A percentile compares a stretch with the other conserved stretches of the same genome.
Evolutionary conservation across 1,140 invertebrate genomes (phyloP).

Genomic region (Cardiocondyla obscurior): DNA sequence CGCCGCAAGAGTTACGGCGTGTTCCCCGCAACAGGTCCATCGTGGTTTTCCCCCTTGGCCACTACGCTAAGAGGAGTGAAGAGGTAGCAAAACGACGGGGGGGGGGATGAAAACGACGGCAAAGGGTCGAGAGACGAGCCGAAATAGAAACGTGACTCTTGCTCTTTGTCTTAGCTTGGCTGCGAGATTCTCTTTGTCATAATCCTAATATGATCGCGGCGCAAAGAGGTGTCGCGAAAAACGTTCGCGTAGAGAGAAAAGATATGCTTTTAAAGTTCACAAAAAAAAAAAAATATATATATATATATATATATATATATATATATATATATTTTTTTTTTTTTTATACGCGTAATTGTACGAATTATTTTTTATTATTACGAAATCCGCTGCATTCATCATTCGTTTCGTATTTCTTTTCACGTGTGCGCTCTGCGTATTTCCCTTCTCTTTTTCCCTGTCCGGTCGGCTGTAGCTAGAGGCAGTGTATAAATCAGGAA

Average conservation of each 20-base stretch:
- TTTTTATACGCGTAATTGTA: no score
- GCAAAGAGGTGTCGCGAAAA: neutral
- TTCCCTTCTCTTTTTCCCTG: neutral
- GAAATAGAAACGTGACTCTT: constrained; percentile 43
- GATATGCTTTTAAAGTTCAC: neutral
- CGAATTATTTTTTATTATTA: no score
- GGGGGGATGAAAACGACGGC: constrained; percentile 19
- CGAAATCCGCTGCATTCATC: neutral
- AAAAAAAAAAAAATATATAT: neutral
- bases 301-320: no score
- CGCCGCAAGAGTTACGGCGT: constrained; percentile 72
- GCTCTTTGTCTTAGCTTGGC: constrained; percentile 14
- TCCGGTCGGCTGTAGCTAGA: constrained; percentile 75
- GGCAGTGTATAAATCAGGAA: constrained; percentile 83
- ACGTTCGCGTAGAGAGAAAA: neutral
- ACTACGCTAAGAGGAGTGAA: constrained; percentile 66
- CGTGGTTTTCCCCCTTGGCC: constrained; percentile 71
- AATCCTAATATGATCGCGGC: neutral
- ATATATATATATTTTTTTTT: no score
- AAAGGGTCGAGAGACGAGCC: constrained; percentile 27
- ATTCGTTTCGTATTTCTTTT: neutral
- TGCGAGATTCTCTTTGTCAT: constrained; percentile 6
- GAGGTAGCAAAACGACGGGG: constrained; percentile 57
- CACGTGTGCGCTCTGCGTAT: neutral
- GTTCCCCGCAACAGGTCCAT: constrained; percentile 77